phyloP scores from a whole-genome alignment of 2,888 invertebrate genomes.

The Cheiracanthium punctorium region DNA sequence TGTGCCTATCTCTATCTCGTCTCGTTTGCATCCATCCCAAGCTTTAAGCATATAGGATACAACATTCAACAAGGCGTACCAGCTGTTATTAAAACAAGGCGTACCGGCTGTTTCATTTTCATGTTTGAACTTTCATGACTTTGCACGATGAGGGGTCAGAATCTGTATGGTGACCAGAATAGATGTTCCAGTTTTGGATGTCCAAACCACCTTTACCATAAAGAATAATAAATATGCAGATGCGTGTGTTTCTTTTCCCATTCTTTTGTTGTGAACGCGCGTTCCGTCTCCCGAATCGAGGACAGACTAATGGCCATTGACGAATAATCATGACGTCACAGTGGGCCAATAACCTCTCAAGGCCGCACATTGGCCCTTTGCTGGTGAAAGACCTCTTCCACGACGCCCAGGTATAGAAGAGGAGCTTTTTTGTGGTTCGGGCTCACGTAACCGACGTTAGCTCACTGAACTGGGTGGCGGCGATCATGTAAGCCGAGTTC shows the following conservation, averaged over 20 bases:
- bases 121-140: too few relatives aligned
- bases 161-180: background rate
- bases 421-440: background rate
- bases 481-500: background rate
- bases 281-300: background rate
- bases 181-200: background rate
- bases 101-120: too few relatives aligned
- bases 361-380: conserved; percentile 40
- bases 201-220: background rate
- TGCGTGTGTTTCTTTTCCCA: background rate
- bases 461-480: background rate
- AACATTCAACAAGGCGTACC: too few relatives aligned
- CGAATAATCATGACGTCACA: background rate
- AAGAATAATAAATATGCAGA: too few relatives aligned
- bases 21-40: too few relatives aligned
- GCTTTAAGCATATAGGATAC: too few relatives aligned
- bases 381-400: conserved; percentile 28
- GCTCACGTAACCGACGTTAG: too few relatives aligned
- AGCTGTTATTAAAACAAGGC: too few relatives aligned
- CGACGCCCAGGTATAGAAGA: background rate
- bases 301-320: conserved; percentile 2
- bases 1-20: too few relatives aligned
- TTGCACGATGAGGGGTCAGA: background rate
- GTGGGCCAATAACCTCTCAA: conserved; percentile 37
- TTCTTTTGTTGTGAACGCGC: background rate